Evolutionary conservation across 1,140 invertebrate genomes (phyloP).

Genomic region (Hylaeus volcanicus): DNA sequence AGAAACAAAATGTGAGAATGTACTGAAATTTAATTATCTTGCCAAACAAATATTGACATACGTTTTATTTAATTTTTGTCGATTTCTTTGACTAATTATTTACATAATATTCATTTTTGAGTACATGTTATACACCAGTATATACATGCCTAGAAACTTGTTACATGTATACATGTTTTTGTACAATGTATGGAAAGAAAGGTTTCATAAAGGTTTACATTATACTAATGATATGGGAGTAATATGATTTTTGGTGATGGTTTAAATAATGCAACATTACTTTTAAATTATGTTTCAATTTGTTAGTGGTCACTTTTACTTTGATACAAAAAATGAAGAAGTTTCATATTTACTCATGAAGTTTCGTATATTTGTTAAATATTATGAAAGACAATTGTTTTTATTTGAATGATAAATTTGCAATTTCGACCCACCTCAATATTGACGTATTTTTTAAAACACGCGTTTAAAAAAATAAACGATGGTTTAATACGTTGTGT

Average conservation of each 20-base stretch:
- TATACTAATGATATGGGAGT: constrained; percentile 12
- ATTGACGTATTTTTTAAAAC: no score
- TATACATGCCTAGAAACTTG: constrained; percentile 7
- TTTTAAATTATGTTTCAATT: constrained; percentile 8
- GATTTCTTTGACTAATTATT: background rate
- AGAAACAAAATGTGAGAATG: background rate
- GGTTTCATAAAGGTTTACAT: constrained; percentile 7
- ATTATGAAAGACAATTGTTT: background rate
- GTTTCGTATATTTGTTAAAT: constrained; percentile 15
- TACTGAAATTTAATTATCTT: constrained; percentile 40
- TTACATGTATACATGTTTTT: constrained; percentile 8
- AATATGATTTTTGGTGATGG: constrained; percentile 36
- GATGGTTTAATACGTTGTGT: no score
- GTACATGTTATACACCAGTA: constrained; percentile 35
- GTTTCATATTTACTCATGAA: background rate
- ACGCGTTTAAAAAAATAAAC: no score
- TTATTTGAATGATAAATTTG: background rate
- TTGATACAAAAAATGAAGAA: background rate
- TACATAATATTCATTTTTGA: constrained; percentile 30
- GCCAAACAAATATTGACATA: constrained; percentile 12
- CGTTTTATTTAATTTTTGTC: background rate
- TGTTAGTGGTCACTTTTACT: constrained; percentile 27
- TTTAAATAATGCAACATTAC: constrained; percentile 24
- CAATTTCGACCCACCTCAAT: background rate
- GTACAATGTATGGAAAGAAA: background rate